A percentile compares a stretch with the other conserved stretches of the same genome.
phyloP scores from a whole-genome alignment of 2,888 invertebrate species.

The Mimas tiliae region DNA sequence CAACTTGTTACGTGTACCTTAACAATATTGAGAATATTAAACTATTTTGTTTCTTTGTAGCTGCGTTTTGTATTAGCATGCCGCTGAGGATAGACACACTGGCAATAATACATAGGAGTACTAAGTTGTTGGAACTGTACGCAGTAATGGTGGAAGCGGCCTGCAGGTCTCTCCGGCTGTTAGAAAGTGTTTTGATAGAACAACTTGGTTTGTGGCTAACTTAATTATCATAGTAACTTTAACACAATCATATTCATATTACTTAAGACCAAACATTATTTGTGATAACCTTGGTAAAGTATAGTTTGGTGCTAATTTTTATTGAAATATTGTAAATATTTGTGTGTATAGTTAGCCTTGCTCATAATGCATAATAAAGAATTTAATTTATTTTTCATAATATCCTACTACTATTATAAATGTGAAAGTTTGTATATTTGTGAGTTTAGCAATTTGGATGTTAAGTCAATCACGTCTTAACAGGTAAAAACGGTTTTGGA shows the following conservation, averaged over 20 bases:
- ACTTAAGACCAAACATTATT: too few species aligned
- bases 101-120: conserved; percentile 88
- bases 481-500: too few species aligned
- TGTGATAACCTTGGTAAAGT: background rate
- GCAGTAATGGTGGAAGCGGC: conserved; percentile 90
- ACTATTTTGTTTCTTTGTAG: conserved; percentile 50
- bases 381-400: too few species aligned
- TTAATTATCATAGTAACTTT: conserved; percentile 14
- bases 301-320: too few species aligned
- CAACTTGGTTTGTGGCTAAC: conserved; percentile 74
- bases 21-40: background rate
- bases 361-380: too few species aligned
- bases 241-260: background rate
- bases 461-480: too few species aligned
- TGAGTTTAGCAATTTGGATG: too few species aligned
- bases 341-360: background rate
- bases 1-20: too few species aligned
- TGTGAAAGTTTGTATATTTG: too few species aligned
- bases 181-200: conserved; percentile 86
- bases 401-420: too few species aligned
- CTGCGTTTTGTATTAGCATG: conserved; percentile 83
- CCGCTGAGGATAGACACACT: conserved; percentile 88
- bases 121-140: conserved; percentile 87
- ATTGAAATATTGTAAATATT: background rate
- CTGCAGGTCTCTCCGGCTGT: conserved; percentile 87